phyloP scores from a whole-genome alignment of 2,797 vertebrate species.

The Liasis olivaceus region DNA sequence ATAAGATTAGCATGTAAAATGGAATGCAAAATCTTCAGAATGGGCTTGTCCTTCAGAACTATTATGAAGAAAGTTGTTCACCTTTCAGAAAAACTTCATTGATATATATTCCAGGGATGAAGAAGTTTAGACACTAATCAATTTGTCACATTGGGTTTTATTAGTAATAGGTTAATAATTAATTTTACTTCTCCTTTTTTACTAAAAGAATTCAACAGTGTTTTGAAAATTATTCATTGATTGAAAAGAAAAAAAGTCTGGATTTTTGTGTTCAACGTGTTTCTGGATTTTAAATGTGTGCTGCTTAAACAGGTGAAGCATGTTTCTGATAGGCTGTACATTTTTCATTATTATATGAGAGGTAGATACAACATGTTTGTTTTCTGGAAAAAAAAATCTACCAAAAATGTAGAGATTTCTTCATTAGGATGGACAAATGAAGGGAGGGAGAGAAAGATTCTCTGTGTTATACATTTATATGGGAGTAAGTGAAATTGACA shows the following conservation, averaged over 20 bases:
- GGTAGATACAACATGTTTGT: background rate
- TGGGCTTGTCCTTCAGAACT: background rate
- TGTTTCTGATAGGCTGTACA: background rate
- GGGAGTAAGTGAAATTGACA: background rate
- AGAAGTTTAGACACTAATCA: background rate
- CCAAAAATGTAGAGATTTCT: background rate
- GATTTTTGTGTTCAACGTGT: background rate
- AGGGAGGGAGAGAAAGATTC: background rate
- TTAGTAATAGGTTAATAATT: background rate
- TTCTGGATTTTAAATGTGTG: background rate
- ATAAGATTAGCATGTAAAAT: too few species aligned
- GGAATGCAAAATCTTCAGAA: background rate
- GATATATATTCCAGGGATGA: background rate
- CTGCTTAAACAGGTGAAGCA: background rate
- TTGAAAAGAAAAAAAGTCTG: background rate
- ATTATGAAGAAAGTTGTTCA: background rate
- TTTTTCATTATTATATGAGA: background rate
- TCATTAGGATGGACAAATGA: background rate
- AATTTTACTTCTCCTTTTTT: background rate
- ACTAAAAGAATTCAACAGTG: background rate
- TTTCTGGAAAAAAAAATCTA: background rate
- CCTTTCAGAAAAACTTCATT: background rate
- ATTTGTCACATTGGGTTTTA: background rate
- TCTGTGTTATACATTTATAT: background rate
- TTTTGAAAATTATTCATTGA: background rate